These are phyloP conservation scores for Drosophila kokeensis DNA, from an alignment of 2,888 invertebrate species.

Conservation along the genomic window DNA sequence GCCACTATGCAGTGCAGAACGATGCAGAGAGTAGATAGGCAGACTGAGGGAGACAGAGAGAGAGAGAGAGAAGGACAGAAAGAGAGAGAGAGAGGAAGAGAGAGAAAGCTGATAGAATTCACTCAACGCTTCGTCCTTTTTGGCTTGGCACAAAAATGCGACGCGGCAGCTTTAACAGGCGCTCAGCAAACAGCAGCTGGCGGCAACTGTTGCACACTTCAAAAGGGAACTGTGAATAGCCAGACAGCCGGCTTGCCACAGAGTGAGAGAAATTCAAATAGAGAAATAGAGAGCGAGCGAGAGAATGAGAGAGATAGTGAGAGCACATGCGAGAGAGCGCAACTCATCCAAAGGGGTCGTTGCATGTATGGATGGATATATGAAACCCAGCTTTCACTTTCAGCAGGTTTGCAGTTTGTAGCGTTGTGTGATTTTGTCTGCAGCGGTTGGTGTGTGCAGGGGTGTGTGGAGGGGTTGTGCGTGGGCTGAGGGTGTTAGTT, in stretches of 20 bases:
- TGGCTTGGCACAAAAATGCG: constrained; percentile 77
- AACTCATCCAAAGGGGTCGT: constrained; percentile 65
- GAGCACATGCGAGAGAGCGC: constrained; percentile 29
- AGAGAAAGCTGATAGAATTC: constrained; percentile 47
- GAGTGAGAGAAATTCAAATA: not conserved
- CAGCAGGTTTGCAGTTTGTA: constrained; percentile 51
- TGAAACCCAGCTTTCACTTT: constrained; percentile 69
- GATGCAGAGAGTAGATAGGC: not conserved
- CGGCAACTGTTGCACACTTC: constrained; percentile 68
- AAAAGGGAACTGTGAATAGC: constrained; percentile 70
- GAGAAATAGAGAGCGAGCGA: constrained; percentile 8
- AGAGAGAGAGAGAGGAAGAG: constrained; percentile 7
- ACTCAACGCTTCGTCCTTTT: constrained; percentile 80
- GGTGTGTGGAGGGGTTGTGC: constrained; percentile 6
- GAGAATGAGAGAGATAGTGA: constrained; percentile 5
- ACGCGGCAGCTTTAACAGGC: constrained; percentile 72
- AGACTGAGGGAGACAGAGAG: constrained; percentile 8
- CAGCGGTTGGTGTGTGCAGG: not conserved
- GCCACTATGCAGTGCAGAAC: constrained; percentile 32
- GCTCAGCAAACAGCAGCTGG: constrained; percentile 58
- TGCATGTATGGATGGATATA: constrained; percentile 59
- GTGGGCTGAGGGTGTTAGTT: constrained; percentile 5
- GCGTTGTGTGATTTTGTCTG: constrained; percentile 3
- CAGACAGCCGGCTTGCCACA: constrained; percentile 47
- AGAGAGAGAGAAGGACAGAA: constrained; percentile 4